These are phyloP conservation scores for Parelbella ahira DNA, from an alignment of 2,888 invertebrate species.

Conservation along the genomic window DNA sequence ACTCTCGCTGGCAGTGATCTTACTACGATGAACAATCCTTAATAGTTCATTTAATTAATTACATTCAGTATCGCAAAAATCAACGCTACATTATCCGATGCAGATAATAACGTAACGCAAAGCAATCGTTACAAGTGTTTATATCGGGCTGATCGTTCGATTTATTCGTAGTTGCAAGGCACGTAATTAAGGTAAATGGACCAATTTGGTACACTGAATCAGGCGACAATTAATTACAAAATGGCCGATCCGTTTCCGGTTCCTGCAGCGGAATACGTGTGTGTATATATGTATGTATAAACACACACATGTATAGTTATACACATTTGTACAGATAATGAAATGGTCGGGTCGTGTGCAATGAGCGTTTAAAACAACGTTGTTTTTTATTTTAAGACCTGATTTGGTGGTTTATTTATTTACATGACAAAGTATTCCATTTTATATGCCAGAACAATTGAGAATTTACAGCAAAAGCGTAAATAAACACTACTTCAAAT, in stretches of 20 bases:
- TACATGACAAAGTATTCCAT: no score
- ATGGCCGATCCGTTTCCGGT: slow-evolving; percentile 23
- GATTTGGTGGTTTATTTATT: no score
- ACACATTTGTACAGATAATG: slow-evolving; percentile 14
- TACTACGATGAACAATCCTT: no score
- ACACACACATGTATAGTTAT: no score
- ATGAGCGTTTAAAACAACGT: no score
- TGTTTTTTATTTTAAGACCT: no score
- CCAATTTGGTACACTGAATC: slow-evolving; percentile 32
- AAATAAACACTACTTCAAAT: no score
- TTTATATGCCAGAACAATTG: no score
- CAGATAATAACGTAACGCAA: slow-evolving; percentile 21
- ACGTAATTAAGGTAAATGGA: slow-evolving; percentile 38
- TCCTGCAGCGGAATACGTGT: slow-evolving; percentile 19
- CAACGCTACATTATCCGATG: neutral
- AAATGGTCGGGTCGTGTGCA: slow-evolving; percentile 6
- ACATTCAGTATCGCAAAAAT: neutral
- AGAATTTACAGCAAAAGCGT: no score
- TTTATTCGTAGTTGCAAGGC: slow-evolving; percentile 31
- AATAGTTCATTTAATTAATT: no score
- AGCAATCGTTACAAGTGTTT: slow-evolving; percentile 35
- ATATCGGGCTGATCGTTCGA: slow-evolving; percentile 35
- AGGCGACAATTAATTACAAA: slow-evolving; percentile 34
- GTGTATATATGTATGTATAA: slow-evolving; percentile 15
- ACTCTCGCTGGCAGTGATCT: no score